These are phyloP conservation scores for Tapirus indicus DNA, from an alignment of 2,797 vertebrate species.

Conservation along the genomic window DNA sequence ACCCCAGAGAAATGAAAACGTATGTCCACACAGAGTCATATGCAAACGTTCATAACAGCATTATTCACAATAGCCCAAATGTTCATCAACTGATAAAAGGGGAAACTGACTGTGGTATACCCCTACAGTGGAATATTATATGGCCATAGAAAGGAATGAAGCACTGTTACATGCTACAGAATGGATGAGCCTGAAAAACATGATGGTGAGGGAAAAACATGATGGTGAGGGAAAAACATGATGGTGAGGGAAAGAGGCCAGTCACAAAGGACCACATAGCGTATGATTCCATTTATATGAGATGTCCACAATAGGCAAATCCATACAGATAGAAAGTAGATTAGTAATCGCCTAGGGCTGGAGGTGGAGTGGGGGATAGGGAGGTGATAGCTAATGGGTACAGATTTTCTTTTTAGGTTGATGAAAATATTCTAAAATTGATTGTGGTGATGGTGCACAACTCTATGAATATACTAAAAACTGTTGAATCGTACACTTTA, in stretches of 20 bases:
- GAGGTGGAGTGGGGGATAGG: too few relatives aligned
- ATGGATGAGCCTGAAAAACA: background rate
- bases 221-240: too few relatives aligned
- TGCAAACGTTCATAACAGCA: background rate
- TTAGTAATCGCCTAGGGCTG: background rate
- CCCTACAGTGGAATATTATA: too few relatives aligned
- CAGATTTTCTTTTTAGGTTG: background rate
- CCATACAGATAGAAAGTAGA: background rate
- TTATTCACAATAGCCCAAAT: background rate
- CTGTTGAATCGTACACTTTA: background rate
- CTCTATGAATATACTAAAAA: background rate
- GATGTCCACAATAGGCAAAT: background rate
- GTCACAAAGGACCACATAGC: background rate
- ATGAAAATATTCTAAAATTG: background rate
- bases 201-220: background rate
- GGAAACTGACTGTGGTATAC: background rate
- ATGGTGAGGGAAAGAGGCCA: background rate
- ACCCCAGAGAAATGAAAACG: background rate
- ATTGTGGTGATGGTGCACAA: background rate
- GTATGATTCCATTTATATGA: background rate
- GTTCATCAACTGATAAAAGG: background rate
- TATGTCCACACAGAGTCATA: too few relatives aligned
- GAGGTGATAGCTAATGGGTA: background rate
- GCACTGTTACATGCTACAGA: fast-evolving
- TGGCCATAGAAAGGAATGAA: background rate